Evolutionary conservation across 2,888 invertebrate species (phyloP), one percentile per base, ranked within the genome.

Genomic region (Apodemia zela): DNA sequence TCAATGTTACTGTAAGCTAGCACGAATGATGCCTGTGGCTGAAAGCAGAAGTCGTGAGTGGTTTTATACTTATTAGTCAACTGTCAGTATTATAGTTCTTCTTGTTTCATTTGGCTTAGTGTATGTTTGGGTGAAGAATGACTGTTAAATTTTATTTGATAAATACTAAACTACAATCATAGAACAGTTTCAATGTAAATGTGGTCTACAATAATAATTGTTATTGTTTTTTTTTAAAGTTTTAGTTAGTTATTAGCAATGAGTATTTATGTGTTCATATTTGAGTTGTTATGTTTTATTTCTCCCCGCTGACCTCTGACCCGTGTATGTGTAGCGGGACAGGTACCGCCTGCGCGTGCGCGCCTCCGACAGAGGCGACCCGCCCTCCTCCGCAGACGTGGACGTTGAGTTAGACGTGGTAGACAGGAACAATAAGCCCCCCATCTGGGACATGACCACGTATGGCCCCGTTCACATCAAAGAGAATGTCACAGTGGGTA

Each of bases 401-500:
- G 97, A 97, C 93, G 98, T 98, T 93, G 97, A 97, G 92, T 97
- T 99, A 95, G 98, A 97, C 94, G 98, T 99, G 93, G 98, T 98
- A 93, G 98, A 97, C 95, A 95, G 97, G 94, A 98, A 97, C 96
- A 98, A 97, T 96, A 98, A 97, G 95, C 98, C 97, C 93, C 98
- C 97, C 93, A 95, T 97, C 93, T 98, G 97, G 98, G 98, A 97
- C 94, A 95, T 95, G 93, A 95, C 95, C 93, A 95, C 97, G 94
- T 98, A 98, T 95, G 97, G 98, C 94, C 98, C 98, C 94, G 97
- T 97, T 94, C 96, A 96, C 96, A 97, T 98, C 95, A 96, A 96
- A 95, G 98, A 98, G 96, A 98, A 98, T 96, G 97, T 98, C 95
- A 97, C 97, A 95, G 97, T 98, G 95, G 98, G 98, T 95, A 97